phyloP scores from a whole-genome alignment of 2,888 invertebrate species.

The Aphodius sticticus region DNA sequence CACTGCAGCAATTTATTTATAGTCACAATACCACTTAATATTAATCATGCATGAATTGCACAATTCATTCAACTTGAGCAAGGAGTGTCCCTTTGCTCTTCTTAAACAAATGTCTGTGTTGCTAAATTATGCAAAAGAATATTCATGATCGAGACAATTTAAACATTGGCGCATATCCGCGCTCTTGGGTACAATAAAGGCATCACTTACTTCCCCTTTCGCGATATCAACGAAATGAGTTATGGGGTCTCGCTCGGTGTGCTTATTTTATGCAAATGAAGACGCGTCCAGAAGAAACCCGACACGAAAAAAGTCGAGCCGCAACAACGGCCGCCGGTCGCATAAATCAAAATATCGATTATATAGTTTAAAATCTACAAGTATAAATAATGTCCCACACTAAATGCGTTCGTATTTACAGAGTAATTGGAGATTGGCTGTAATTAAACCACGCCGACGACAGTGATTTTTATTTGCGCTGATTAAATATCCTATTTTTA shows the following conservation, averaged over 20 bases:
- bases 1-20: background rate
- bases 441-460: slow-evolving; percentile 11
- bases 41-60: background rate
- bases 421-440: slow-evolving; percentile 42
- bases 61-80: background rate
- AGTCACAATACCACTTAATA: background rate
- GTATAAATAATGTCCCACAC: slow-evolving; percentile 43
- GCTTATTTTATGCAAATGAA: slow-evolving; percentile 23
- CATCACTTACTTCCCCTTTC: slow-evolving; percentile 22
- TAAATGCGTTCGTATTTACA: slow-evolving; percentile 36
- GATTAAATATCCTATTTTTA: background rate
- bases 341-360: slow-evolving; percentile 36
- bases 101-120: slow-evolving; percentile 4
- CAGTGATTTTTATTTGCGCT: slow-evolving; percentile 13
- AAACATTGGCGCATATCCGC: slow-evolving; percentile 11
- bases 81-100: slow-evolving; percentile 9
- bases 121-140: slow-evolving; percentile 22
- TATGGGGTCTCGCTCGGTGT: slow-evolving; percentile 13
- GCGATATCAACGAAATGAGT: slow-evolving; percentile 16
- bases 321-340: slow-evolving; percentile 19
- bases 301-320: slow-evolving; percentile 18
- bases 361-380: slow-evolving; percentile 35
- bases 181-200: slow-evolving; percentile 17
- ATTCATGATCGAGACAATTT: slow-evolving; percentile 24
- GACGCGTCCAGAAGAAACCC: slow-evolving; percentile 17